These are phyloP conservation scores for Hesperia comma DNA, from an alignment of 2,888 invertebrate genomes.

Conservation along the genomic window DNA sequence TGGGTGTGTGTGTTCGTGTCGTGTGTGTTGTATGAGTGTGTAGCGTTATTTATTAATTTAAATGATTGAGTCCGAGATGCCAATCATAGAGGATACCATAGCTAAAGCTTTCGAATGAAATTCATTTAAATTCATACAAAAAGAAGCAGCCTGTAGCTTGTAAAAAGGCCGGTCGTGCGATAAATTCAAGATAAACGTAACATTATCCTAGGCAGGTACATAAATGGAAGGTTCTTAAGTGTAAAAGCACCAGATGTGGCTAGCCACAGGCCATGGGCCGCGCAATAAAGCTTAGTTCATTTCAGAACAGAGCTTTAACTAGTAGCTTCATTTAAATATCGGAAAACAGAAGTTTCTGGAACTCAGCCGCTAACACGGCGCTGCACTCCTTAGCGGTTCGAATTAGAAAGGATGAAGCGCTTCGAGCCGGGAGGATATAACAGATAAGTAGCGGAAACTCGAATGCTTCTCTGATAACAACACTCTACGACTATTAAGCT, in stretches of 20 bases:
- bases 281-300: slow-evolving; percentile 7
- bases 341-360: not conserved
- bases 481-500: not conserved
- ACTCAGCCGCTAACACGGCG: slow-evolving; percentile 6
- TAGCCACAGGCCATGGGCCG: not conserved
- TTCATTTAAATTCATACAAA: too few relatives aligned
- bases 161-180: too few relatives aligned
- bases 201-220: too few relatives aligned
- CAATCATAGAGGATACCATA: too few relatives aligned
- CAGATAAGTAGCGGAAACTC: slow-evolving; percentile 5
- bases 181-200: too few relatives aligned
- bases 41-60: too few relatives aligned
- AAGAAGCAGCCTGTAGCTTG: too few relatives aligned
- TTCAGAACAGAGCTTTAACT: not conserved
- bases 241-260: not conserved
- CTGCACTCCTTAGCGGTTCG: slow-evolving; percentile 8
- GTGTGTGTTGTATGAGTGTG: too few relatives aligned
- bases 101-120: too few relatives aligned
- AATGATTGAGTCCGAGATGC: too few relatives aligned
- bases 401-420: slow-evolving; percentile 16
- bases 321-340: slow-evolving; percentile 12
- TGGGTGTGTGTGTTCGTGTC: too few relatives aligned
- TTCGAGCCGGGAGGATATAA: not conserved
- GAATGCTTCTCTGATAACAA: not conserved
- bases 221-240: too few relatives aligned